phyloP scores from a whole-genome alignment of 2,113 vertebrate species.

The Myiozetetes cayanensis region DNA sequence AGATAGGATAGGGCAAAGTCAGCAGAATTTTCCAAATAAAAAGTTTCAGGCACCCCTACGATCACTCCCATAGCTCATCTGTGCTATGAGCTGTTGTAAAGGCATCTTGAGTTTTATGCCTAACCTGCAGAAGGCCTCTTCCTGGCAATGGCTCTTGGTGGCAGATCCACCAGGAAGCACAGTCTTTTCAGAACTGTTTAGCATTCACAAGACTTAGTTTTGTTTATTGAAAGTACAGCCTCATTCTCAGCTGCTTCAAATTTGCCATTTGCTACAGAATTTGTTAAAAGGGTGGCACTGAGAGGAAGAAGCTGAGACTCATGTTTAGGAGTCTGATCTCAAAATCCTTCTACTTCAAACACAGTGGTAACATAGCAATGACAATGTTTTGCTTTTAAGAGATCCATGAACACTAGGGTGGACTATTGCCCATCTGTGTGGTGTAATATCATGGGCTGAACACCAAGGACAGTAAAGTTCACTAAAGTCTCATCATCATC shows the following conservation, averaged over 20 bases:
- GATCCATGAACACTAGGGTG: neutral
- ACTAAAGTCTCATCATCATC: neutral
- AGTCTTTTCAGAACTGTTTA: slow-evolving; percentile 38
- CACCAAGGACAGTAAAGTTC: neutral
- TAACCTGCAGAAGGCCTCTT: slow-evolving; percentile 42
- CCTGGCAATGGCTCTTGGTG: neutral
- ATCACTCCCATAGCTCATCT: neutral
- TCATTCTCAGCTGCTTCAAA: slow-evolving; percentile 23
- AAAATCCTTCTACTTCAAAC: neutral
- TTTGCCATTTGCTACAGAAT: slow-evolving; percentile 30
- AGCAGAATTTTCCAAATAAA: neutral
- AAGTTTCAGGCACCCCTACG: neutral
- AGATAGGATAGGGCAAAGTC: neutral
- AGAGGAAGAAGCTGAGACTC: neutral
- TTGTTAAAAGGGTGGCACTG: neutral
- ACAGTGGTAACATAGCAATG: neutral
- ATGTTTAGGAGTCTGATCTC: neutral
- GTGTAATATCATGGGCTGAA: neutral
- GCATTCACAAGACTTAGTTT: slow-evolving; percentile 25
- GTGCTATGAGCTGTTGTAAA: neutral
- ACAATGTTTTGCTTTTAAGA: neutral
- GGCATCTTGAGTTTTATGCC: neutral
- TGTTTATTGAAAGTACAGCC: slow-evolving; percentile 24
- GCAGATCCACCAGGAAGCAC: slow-evolving; percentile 11
- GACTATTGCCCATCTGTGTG: neutral